These are phyloP conservation scores for Chrysochloris asiatica DNA, from an alignment of 2,113 vertebrate species.

Conservation along the genomic window DNA sequence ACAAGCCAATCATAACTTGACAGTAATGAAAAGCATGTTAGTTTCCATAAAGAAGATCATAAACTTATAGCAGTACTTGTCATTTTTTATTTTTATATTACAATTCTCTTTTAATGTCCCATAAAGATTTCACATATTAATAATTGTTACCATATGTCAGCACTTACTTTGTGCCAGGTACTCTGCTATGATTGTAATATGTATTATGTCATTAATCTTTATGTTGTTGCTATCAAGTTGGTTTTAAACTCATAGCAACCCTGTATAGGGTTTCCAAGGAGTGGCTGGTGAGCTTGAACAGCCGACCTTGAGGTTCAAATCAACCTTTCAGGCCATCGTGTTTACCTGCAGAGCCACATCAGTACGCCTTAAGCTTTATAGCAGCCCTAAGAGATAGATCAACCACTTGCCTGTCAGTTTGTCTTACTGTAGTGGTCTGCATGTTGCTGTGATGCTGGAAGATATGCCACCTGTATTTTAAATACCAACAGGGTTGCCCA, in stretches of 20 bases:
- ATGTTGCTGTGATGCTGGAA: too few species aligned
- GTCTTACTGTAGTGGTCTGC: too few species aligned
- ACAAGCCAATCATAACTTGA: not conserved
- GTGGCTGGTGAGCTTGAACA: too few species aligned
- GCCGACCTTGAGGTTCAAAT: too few species aligned
- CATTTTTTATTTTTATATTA: constrained; percentile 27
- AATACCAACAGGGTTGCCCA: too few species aligned
- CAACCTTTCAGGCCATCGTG: too few species aligned
- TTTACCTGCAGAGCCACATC: too few species aligned
- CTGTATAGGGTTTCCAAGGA: too few species aligned
- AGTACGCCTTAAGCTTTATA: not conserved
- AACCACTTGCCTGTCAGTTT: too few species aligned
- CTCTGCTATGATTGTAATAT: constrained; percentile 17
- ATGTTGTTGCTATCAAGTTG: too few species aligned
- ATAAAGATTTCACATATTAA: constrained; percentile 10
- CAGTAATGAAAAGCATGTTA: constrained; percentile 25
- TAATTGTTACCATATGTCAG: not conserved
- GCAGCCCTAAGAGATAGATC: not conserved
- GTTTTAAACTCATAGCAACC: too few species aligned
- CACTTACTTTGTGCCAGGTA: not conserved
- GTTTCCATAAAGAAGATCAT: constrained; percentile 4
- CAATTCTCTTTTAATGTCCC: constrained; percentile 25
- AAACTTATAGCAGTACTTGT: constrained; percentile 9
- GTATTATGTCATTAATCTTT: not conserved
- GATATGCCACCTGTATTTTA: too few species aligned